Evolutionary conservation across 1,140 invertebrate species (phyloP).

Genomic region (Drosophila auraria): DNA sequence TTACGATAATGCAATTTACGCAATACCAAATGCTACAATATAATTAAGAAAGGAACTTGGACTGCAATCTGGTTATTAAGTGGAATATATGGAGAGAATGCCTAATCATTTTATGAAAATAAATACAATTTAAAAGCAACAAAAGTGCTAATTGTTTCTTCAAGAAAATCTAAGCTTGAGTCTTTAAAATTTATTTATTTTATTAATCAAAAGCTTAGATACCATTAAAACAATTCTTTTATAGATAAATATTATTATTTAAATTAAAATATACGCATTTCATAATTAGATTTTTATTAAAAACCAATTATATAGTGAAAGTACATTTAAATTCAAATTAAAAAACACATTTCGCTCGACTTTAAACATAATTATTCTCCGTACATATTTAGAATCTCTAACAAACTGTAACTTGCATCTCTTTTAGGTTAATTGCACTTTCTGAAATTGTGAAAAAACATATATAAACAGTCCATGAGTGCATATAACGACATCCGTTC

Average conservation of each 20-base stretch:
- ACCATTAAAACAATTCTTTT: too few relatives aligned
- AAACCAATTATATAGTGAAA: not conserved
- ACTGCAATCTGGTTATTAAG: too few relatives aligned
- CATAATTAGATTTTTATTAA: not conserved
- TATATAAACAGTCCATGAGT: slow-evolving; percentile 11
- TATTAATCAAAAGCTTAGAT: too few relatives aligned
- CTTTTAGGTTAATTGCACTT: slow-evolving; percentile 44
- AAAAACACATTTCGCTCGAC: too few relatives aligned
- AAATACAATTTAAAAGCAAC: not conserved
- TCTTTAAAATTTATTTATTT: not conserved
- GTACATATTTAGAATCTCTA: not conserved
- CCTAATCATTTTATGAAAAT: not conserved
- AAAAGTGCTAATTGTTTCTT: not conserved
- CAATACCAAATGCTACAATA: too few relatives aligned
- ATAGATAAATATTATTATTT: too few relatives aligned
- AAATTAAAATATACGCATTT: too few relatives aligned
- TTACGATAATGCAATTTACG: slow-evolving; percentile 3
- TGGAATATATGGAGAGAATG: too few relatives aligned
- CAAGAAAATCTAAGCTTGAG: not conserved
- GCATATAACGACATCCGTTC: slow-evolving; percentile 47
- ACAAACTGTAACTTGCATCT: slow-evolving; percentile 8
- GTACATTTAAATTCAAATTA: too few relatives aligned
- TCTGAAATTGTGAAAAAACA: slow-evolving; percentile 4
- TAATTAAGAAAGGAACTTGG: not conserved
- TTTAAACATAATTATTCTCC: not conserved